A percentile compares a stretch with the other conserved stretches of the same genome.
These are phyloP conservation scores for Drosophila lini DNA, from an alignment of 1,140 invertebrate genomes.

Conservation along the genomic window DNA sequence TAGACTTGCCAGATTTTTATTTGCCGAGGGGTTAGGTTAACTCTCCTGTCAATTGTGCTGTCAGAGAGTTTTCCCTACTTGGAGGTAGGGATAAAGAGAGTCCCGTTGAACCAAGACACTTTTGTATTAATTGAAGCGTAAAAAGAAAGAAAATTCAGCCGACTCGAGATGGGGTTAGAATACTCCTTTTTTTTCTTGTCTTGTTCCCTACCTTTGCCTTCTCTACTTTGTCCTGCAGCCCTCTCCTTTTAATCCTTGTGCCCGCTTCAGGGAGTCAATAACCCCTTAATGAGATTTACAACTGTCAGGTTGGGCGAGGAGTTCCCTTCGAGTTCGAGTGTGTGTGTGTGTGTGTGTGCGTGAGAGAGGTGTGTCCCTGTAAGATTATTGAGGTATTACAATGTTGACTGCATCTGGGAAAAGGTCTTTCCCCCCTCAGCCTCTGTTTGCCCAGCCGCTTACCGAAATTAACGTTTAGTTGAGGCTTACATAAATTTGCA, in stretches of 20 bases:
- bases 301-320: constrained; percentile 57
- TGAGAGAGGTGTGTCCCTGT: constrained; percentile 58
- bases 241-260: constrained; percentile 62
- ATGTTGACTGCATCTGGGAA: constrained; percentile 57
- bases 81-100: constrained; percentile 1
- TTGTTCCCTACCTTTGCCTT: constrained; percentile 15
- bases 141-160: constrained; percentile 74
- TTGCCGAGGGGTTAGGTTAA: constrained; percentile 52
- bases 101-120: constrained; percentile 61
- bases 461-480: constrained; percentile 76
- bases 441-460: constrained; percentile 69
- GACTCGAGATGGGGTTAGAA: constrained; percentile 33
- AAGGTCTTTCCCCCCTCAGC: constrained; percentile 17
- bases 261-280: constrained; percentile 67
- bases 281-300: constrained; percentile 82
- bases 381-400: constrained; percentile 77
- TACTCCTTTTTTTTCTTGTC: constrained; percentile 14
- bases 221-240: constrained; percentile 1
- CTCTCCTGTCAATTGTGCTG: constrained; percentile 61
- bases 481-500: constrained; percentile 78
- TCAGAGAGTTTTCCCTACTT: constrained; percentile 54
- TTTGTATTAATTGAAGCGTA: constrained; percentile 83
- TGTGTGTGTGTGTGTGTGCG: background rate
- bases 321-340: constrained; percentile 7
- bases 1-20: constrained; percentile 51